A percentile compares a stretch with the other conserved stretches of the same genome.
Evolutionary conservation across 1,140 invertebrate species (phyloP).

Genomic region (Megalopta genalis): DNA sequence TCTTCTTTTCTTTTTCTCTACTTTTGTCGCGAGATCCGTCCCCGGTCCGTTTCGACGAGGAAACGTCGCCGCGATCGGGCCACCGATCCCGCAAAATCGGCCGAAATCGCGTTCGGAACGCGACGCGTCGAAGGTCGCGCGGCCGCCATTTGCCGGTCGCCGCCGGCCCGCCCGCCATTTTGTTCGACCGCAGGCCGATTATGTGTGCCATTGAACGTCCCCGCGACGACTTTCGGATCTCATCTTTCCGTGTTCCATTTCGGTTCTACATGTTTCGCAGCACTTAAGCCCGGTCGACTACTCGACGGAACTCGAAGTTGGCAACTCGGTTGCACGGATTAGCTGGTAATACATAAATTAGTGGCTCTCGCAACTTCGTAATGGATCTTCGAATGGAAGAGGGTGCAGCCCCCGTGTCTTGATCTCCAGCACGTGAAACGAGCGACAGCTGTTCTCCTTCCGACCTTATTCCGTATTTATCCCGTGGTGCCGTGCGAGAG

Average conservation of each 20-base stretch:
- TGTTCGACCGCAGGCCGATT: neutral
- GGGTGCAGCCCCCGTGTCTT: constrained; percentile 4
- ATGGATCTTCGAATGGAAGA: constrained; percentile 18
- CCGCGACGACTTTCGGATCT: neutral
- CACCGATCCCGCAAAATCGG: too few species aligned
- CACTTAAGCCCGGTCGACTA: neutral
- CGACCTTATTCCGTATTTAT: neutral
- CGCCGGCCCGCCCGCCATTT: neutral
- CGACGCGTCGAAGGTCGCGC: too few species aligned
- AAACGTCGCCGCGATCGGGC: too few species aligned
- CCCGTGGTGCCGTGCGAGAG: neutral
- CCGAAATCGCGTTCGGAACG: too few species aligned
- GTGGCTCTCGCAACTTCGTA: constrained; percentile 35
- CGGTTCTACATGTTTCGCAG: neutral
- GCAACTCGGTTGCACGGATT: neutral
- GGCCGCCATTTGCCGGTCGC: too few species aligned
- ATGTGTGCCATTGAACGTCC: neutral
- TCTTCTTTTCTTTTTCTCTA: too few species aligned
- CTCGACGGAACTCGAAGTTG: neutral
- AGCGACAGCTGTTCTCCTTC: constrained; percentile 5
- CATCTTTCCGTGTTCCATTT: constrained; percentile 3
- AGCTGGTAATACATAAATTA: constrained; percentile 38
- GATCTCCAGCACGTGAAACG: neutral
- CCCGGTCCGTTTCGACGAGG: too few species aligned
- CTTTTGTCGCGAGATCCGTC: too few species aligned